Conservation (phyloP, 2,113 vertebrate genomes). For the Ciconia maguari region DNA sequence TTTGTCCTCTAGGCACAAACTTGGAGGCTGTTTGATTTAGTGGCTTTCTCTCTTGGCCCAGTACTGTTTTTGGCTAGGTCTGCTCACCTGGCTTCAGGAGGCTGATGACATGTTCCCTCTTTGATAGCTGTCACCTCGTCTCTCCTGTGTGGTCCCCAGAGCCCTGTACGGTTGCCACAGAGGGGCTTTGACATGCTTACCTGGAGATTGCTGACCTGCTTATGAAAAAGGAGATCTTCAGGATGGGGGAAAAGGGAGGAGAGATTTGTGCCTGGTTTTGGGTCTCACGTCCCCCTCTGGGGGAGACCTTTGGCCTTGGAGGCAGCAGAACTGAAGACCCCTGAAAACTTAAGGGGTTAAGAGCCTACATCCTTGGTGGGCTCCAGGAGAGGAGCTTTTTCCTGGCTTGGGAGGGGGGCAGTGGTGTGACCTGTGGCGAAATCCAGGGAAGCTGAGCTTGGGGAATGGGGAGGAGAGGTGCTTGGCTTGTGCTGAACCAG, state of each 20-base stretch:
- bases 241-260: neutral
- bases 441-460: neutral
- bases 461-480: neutral
- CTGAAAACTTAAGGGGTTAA: neutral
- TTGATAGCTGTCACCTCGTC: neutral
- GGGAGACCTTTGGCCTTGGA: neutral
- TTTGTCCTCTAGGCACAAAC: neutral
- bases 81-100: neutral
- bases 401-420: neutral
- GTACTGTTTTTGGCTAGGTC: neutral
- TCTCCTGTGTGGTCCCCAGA: neutral
- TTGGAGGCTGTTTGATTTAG: neutral
- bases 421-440: neutral
- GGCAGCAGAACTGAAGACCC: neutral
- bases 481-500: neutral
- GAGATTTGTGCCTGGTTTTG: neutral
- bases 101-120: neutral
- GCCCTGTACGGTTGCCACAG: accelerated
- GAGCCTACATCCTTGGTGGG: accelerated
- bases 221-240: neutral
- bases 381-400: neutral
- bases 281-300: neutral
- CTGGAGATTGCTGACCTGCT: neutral
- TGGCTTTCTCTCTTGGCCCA: neutral
- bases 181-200: neutral